These are phyloP conservation scores for Epinephelus fuscoguttatus DNA, from an alignment of 2,113 vertebrate species.

Conservation along the genomic window DNA sequence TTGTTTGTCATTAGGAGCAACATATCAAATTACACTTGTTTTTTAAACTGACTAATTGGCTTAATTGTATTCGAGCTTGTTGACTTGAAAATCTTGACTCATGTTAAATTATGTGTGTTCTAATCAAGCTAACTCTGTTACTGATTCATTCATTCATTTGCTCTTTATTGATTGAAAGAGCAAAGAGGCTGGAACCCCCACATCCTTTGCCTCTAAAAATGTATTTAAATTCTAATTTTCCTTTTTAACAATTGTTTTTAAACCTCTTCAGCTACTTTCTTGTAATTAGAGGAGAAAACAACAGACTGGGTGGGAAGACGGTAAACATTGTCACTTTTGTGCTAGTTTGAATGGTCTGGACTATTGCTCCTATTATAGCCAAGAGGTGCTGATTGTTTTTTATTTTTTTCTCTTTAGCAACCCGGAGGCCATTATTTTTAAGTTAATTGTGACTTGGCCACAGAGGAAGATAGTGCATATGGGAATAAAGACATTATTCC, in stretches of 20 bases:
- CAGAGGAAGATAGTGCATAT: not conserved
- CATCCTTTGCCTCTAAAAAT: not conserved
- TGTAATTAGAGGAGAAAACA: not conserved
- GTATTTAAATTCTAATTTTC: too few relatives aligned
- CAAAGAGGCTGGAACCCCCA: not conserved
- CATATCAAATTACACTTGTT: not conserved
- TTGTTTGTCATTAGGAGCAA: not conserved
- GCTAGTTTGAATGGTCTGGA: not conserved
- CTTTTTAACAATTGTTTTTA: not conserved
- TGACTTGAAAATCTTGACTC: not conserved
- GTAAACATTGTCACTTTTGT: not conserved
- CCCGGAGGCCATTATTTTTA: not conserved
- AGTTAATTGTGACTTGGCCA: not conserved
- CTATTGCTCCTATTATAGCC: not conserved
- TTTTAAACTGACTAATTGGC: not conserved
- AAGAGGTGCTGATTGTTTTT: not conserved
- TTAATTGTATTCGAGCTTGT: not conserved
- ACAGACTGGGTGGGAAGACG: not conserved
- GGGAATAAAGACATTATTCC: conserved; percentile 1
- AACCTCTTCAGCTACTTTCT: not conserved
- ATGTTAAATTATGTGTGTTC: not conserved
- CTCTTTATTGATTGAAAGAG: not conserved
- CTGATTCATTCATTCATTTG: not conserved
- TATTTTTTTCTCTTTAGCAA: not conserved
- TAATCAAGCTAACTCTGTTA: not conserved